Evolutionary conservation across 2,113 vertebrate species (phyloP).

Genomic region (Trichechus manatus): DNA sequence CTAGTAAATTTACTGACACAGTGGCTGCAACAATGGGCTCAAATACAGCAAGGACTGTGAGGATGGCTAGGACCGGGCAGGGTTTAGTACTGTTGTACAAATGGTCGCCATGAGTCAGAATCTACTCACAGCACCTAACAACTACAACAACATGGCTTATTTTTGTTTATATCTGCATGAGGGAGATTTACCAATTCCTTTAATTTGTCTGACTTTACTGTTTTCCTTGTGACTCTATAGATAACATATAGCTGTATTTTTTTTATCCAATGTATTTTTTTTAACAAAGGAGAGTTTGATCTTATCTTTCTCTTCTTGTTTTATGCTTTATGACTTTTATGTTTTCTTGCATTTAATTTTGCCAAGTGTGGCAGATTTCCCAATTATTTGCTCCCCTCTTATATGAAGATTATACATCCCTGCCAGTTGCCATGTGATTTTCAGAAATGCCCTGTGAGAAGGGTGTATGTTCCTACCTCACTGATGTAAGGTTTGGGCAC

Average conservation of each 20-base stretch:
- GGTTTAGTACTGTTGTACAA: too few species aligned
- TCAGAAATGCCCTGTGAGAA: constrained; percentile 32
- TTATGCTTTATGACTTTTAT: neutral
- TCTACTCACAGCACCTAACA: too few species aligned
- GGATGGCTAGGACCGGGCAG: too few species aligned
- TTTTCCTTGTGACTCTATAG: neutral
- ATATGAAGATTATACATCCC: neutral
- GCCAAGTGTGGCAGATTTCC: neutral
- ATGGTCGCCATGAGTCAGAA: too few species aligned
- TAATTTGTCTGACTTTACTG: neutral
- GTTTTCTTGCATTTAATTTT: constrained; percentile 37
- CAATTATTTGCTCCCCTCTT: neutral
- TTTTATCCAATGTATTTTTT: constrained; percentile 1
- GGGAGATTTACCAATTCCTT: constrained; percentile 37
- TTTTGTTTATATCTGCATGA: neutral
- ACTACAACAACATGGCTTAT: neutral
- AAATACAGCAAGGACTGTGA: too few species aligned
- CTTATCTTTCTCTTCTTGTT: neutral
- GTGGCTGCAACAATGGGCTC: too few species aligned
- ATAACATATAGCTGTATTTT: constrained; percentile 2
- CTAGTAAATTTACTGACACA: too few species aligned
- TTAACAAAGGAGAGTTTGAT: neutral
- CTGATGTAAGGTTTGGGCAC: neutral
- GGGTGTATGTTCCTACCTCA: neutral
- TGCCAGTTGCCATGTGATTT: neutral